Evolutionary conservation across 2,888 invertebrate genomes (phyloP), one percentile per base, ranked within the genome.

Genomic region (Idaea dimidiata): DNA sequence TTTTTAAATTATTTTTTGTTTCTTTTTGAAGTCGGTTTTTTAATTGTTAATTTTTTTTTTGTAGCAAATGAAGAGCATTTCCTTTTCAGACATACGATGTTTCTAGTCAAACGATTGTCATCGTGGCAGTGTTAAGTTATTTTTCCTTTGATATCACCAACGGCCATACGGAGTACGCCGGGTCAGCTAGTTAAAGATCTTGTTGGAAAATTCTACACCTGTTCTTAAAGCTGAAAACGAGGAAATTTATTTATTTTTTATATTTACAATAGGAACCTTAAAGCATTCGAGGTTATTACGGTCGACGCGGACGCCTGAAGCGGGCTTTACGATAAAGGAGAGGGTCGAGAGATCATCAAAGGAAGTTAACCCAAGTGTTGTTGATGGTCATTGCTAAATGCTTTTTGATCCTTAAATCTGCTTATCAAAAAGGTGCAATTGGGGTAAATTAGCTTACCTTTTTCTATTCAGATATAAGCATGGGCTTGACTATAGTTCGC

Each of bases 281-380:
- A n/a, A 78, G 76, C 75, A 74, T 72, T 66, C 74, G 67, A 72
- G 70, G 68, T 70, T 77, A 71, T 72, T 78, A 77, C 68, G 70
- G 70, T 69, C 67, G 73, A 70, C n/a, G n/a, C n/a, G n/a, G n/a
- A n/a, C 74, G 79, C 76, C 76, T 77, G 65, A 66, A 78, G 78
- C 78, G 71, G 72, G 65, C 72, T 72, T 71, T 74, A 76, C 72
- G 76, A 78, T 79, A 78, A 77, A 72, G 75, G 67, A 76, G 72
- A 74, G 76, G 76, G 74, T 73, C 69, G 75, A 80, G 80, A 68
- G 77, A 81, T 79, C 80, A 80, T 83, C 84, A 87, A 86, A 86
- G 83, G 77, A 78, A 80, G 77, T 79, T 79, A 79, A 82, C 80
- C 78, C 76, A 78, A 83, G 80, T 81, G 82, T 78, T 83, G 81